These are phyloP conservation scores for Icerya purchasi DNA, from an alignment of 2,888 invertebrate genomes.

Conservation along the genomic window DNA sequence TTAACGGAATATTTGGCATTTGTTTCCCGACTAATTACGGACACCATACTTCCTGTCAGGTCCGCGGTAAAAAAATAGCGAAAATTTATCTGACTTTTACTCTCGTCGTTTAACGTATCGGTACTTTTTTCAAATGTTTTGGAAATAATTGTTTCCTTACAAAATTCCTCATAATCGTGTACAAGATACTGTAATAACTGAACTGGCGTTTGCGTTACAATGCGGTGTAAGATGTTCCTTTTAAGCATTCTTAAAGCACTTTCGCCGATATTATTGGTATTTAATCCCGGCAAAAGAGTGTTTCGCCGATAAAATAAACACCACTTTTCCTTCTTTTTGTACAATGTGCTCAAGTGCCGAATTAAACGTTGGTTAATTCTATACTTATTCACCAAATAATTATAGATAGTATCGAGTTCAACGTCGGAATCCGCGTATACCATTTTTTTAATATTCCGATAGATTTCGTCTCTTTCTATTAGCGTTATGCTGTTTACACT, in stretches of 20 bases:
- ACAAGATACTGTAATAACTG: background rate
- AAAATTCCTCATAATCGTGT: slow-evolving; percentile 3
- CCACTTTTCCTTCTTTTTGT: slow-evolving; percentile 5
- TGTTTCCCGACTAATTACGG: slow-evolving; percentile 3
- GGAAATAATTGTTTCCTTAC: slow-evolving; percentile 4
- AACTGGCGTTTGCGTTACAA: background rate
- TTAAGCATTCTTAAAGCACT: slow-evolving; percentile 2
- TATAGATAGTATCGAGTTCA: background rate
- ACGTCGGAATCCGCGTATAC: slow-evolving; percentile 5
- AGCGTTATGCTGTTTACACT: too few relatives aligned
- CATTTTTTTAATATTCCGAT: slow-evolving; percentile 8
- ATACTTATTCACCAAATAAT: background rate
- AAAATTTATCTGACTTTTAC: too few relatives aligned
- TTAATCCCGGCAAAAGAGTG: background rate
- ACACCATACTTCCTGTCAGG: too few relatives aligned
- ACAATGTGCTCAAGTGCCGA: background rate
- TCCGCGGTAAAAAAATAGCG: too few relatives aligned
- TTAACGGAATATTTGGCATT: slow-evolving; percentile 6
- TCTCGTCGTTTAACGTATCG: too few relatives aligned
- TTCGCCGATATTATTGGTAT: background rate
- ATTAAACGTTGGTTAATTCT: background rate
- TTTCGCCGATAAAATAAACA: background rate
- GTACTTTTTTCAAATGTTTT: slow-evolving; percentile 3
- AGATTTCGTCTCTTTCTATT: slow-evolving; percentile 4
- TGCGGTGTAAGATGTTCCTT: slow-evolving; percentile 2